A percentile compares a stretch with the other conserved stretches of the same genome.
Conservation (phyloP, 2,797 vertebrate genomes). For the Eulemur mongoz region DNA sequence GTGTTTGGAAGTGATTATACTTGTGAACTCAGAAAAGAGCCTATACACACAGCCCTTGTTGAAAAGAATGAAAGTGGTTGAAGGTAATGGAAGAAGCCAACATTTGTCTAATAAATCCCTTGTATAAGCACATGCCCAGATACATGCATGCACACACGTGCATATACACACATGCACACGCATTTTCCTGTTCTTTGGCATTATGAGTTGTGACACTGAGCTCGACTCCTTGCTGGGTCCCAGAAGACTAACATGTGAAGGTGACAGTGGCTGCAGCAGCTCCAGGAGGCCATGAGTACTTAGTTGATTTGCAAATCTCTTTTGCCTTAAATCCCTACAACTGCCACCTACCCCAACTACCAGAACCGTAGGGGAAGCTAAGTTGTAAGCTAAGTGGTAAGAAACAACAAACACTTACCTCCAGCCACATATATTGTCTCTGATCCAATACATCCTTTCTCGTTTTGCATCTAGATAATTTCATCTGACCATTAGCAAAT, state of each 20-base stretch:
- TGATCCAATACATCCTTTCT: neutral
- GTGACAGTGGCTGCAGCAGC: neutral
- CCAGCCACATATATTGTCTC: neutral
- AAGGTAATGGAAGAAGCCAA: neutral
- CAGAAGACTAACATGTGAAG: neutral
- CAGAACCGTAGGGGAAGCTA: neutral
- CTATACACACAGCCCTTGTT: neutral
- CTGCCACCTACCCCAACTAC: neutral
- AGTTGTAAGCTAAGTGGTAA: neutral
- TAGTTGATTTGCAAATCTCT: neutral
- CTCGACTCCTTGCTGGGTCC: neutral
- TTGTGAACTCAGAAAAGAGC: neutral
- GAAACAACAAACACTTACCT: neutral
- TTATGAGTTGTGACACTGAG: neutral
- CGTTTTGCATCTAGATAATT: neutral
- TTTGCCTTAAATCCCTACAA: neutral
- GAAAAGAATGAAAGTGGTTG: neutral
- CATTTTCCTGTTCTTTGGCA: neutral
- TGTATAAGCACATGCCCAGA: neutral
- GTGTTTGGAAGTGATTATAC: neutral
- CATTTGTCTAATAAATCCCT: neutral
- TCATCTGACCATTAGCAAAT: neutral
- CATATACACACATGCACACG: neutral
- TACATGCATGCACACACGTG: neutral
- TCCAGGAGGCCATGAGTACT: neutral